Conservation (phyloP, 2,113 vertebrate genomes). For the Azemiops feae region DNA sequence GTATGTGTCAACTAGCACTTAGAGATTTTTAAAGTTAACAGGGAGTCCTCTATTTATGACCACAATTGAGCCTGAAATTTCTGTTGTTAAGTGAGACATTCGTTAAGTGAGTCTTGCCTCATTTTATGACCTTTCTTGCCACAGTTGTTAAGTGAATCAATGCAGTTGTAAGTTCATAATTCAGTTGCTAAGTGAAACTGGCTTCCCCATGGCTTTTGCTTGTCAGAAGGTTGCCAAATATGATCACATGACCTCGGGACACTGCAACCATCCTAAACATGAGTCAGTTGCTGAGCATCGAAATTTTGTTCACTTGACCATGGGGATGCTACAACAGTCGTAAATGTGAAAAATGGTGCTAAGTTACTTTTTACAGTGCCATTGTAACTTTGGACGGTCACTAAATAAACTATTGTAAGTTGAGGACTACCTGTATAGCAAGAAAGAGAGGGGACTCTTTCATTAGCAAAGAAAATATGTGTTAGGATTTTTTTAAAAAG, state of each 20-base stretch:
- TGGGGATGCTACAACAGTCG: background rate
- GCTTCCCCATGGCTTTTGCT: background rate
- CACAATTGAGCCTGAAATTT: background rate
- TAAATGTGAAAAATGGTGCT: background rate
- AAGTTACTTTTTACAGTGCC: background rate
- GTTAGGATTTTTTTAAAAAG: background rate
- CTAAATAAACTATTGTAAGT: background rate
- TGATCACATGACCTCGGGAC: background rate
- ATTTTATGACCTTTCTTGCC: background rate
- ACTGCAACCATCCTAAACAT: background rate
- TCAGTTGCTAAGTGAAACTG: background rate
- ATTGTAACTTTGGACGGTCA: background rate
- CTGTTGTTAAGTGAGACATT: too few species aligned
- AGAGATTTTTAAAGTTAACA: background rate
- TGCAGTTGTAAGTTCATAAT: background rate
- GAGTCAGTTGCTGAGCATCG: background rate
- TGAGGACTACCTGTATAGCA: background rate
- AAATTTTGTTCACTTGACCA: background rate
- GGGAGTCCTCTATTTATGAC: background rate
- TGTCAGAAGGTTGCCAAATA: background rate
- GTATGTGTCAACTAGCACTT: background rate
- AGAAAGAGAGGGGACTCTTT: background rate
- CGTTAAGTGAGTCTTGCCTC: background rate
- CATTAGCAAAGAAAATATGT: background rate
- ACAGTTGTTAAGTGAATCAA: background rate